Conservation (phyloP, 2,888 invertebrate species). For the Ceriagrion tenellum region DNA sequence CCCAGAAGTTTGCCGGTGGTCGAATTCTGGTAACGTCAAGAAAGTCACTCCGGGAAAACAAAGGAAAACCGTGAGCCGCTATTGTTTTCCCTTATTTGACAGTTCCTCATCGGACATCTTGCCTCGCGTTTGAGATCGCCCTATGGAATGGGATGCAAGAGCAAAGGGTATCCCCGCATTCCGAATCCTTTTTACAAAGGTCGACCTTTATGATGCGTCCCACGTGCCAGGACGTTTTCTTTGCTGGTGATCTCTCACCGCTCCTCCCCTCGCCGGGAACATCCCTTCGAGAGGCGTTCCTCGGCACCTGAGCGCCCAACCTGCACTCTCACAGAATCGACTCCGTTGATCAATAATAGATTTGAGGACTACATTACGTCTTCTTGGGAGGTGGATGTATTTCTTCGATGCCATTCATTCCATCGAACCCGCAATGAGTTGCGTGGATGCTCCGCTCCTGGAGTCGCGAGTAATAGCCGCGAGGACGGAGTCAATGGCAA, state of each 20-base stretch:
- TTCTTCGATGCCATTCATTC: not conserved
- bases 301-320: not conserved
- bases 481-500: no score
- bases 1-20: no score
- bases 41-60: no score
- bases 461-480: not conserved
- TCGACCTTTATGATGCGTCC: not conserved
- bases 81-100: no score
- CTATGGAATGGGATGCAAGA: no score
- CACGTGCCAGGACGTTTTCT: not conserved
- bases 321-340: not conserved
- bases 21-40: no score
- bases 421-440: not conserved
- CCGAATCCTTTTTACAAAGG: no score
- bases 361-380: not conserved
- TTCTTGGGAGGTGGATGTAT: not conserved
- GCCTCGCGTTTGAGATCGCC: no score
- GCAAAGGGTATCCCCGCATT: no score
- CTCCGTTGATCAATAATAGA: constrained; percentile 11
- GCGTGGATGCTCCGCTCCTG: not conserved
- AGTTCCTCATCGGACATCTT: no score
- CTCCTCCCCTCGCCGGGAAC: not conserved
- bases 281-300: not conserved
- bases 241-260: not conserved
- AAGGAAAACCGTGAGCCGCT: no score